A percentile compares a stretch with the other conserved stretches of the same genome.
Conservation (phyloP, 2,888 invertebrate species). For the Synergus japonicus region DNA sequence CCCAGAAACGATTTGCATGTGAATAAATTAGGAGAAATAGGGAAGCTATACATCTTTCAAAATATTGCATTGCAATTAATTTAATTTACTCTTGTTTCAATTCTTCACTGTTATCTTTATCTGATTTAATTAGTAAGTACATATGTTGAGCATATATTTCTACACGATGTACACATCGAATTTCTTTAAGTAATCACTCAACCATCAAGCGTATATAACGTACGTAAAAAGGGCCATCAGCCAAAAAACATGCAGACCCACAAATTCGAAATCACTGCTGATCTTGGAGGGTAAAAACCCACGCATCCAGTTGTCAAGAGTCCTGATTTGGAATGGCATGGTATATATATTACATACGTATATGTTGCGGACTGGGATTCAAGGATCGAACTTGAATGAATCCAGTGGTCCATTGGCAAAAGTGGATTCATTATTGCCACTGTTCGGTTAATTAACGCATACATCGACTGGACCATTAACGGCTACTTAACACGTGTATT, state of each 20-base stretch:
- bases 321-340: constrained; percentile 33
- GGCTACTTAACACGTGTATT: constrained; percentile 60
- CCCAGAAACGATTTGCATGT: too few relatives aligned
- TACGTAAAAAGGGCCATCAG: background rate
- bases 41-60: too few relatives aligned
- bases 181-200: constrained; percentile 15
- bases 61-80: background rate
- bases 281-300: constrained; percentile 26
- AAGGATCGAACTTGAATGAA: constrained; percentile 20
- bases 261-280: constrained; percentile 37
- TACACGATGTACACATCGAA: background rate
- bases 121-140: background rate
- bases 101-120: background rate
- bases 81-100: background rate
- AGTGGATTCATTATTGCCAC: constrained; percentile 55
- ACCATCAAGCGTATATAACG: background rate
- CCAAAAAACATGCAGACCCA: constrained; percentile 5
- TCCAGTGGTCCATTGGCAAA: constrained; percentile 42
- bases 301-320: constrained; percentile 21
- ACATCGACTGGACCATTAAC: constrained; percentile 56
- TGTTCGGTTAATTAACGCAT: constrained; percentile 61
- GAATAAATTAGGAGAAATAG: too few relatives aligned
- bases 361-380: background rate
- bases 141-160: background rate
- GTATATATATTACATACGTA: background rate